Conservation (phyloP, 2,113 vertebrate species). For the Spea multiplicata region DNA sequence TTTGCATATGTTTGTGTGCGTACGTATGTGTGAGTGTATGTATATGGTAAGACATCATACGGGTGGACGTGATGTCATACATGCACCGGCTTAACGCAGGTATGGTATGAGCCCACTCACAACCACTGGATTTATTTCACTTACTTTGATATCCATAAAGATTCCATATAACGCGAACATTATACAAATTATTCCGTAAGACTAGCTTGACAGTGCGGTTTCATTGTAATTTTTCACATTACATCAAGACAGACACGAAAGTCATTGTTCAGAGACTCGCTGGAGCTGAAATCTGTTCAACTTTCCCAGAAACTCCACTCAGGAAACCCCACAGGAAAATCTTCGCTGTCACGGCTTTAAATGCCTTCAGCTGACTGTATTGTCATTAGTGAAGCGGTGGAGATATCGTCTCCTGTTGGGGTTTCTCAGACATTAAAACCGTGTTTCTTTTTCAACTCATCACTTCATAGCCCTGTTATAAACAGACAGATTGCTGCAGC, state of each 20-base stretch:
- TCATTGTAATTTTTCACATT: not conserved
- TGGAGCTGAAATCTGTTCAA: slow-evolving; percentile 15
- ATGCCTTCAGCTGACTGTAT: slow-evolving; percentile 15
- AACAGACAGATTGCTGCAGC: slow-evolving; percentile 7
- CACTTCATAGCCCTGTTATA: slow-evolving; percentile 6
- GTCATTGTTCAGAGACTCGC: not conserved
- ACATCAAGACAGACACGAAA: not conserved
- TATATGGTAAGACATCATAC: too few species aligned
- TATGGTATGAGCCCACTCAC: too few species aligned
- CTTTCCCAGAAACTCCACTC: slow-evolving; percentile 14
- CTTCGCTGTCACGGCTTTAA: slow-evolving; percentile 28
- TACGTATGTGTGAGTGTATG: too few species aligned
- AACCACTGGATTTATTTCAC: too few species aligned
- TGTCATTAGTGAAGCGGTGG: slow-evolving; percentile 15
- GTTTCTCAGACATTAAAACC: slow-evolving; percentile 1
- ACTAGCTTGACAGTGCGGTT: not conserved
- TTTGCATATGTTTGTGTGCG: too few species aligned
- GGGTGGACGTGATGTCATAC: too few species aligned
- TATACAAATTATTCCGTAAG: not conserved
- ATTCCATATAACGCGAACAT: not conserved
- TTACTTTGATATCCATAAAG: not conserved
- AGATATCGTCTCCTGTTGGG: slow-evolving; percentile 11
- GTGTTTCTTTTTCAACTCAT: not conserved
- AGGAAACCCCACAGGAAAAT: slow-evolving; percentile 12
- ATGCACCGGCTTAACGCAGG: too few species aligned